Conservation (phyloP, 2,888 invertebrate genomes). For the Pterostichus madidus region DNA sequence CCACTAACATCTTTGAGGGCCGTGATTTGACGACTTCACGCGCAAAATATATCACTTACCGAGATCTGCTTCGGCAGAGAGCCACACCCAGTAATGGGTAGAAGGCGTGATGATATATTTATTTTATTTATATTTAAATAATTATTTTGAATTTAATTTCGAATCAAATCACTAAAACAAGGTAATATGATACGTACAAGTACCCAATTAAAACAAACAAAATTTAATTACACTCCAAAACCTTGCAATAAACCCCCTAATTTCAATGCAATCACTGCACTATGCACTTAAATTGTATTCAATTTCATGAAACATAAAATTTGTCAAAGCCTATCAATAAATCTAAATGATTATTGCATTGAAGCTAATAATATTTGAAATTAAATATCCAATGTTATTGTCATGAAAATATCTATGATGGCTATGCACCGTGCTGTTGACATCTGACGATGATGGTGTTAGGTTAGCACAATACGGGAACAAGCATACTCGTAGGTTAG, state of each 20-base stretch:
- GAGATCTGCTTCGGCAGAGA: too few species aligned
- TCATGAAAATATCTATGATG: constrained; percentile 7
- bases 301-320: constrained; percentile 17
- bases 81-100: too few species aligned
- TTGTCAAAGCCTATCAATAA: constrained; percentile 10
- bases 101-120: too few species aligned
- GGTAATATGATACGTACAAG: too few species aligned
- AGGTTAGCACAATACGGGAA: constrained; percentile 7
- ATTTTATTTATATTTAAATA: too few species aligned
- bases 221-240: neutral
- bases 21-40: too few species aligned
- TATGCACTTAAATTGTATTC: neutral
- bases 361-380: neutral
- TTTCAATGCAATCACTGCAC: neutral
- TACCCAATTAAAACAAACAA: neutral
- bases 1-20: too few species aligned
- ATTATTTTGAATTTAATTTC: too few species aligned
- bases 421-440: neutral
- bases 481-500: neutral
- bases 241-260: neutral
- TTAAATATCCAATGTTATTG: neutral
- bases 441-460: constrained; percentile 11
- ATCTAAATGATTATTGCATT: neutral
- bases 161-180: too few species aligned
- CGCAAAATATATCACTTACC: too few species aligned